Evolutionary conservation across 2,888 invertebrate species (phyloP).

Genomic region (Chalcosyrphus nemorum): DNA sequence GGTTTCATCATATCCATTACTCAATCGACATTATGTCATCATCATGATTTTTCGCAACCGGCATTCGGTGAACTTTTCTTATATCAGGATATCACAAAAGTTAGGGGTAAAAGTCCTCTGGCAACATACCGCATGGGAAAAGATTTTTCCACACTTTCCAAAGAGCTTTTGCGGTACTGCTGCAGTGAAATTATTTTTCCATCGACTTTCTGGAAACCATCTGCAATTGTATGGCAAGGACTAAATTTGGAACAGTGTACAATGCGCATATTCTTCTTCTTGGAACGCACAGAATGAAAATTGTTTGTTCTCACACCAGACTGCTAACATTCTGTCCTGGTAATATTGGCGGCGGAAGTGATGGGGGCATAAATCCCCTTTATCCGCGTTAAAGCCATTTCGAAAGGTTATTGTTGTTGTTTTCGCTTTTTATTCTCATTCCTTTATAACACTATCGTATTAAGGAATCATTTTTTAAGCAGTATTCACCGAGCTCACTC

Average conservation of each 20-base stretch:
- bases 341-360: slow-evolving; percentile 35
- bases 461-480: slow-evolving; percentile 33
- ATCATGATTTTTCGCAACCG: slow-evolving; percentile 66
- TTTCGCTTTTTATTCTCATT: not conserved
- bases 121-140: slow-evolving; percentile 55
- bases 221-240: slow-evolving; percentile 68
- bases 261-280: slow-evolving; percentile 54
- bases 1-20: slow-evolving; percentile 71
- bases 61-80: slow-evolving; percentile 63
- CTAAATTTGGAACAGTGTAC: slow-evolving; percentile 48
- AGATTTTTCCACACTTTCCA: slow-evolving; percentile 37
- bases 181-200: slow-evolving; percentile 72
- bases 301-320: slow-evolving; percentile 22
- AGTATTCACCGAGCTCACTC: not conserved
- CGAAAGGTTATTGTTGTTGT: slow-evolving; percentile 25
- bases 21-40: slow-evolving; percentile 72
- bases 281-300: slow-evolving; percentile 31
- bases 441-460: slow-evolving; percentile 10
- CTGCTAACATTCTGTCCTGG: slow-evolving; percentile 25
- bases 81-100: slow-evolving; percentile 52
- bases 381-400: slow-evolving; percentile 49
- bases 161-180: slow-evolving; percentile 61
- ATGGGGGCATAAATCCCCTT: slow-evolving; percentile 28
- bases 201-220: slow-evolving; percentile 59
- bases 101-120: slow-evolving; percentile 62